Conservation (phyloP, 2,888 invertebrate species). For the Eupithecia abbreviata region DNA sequence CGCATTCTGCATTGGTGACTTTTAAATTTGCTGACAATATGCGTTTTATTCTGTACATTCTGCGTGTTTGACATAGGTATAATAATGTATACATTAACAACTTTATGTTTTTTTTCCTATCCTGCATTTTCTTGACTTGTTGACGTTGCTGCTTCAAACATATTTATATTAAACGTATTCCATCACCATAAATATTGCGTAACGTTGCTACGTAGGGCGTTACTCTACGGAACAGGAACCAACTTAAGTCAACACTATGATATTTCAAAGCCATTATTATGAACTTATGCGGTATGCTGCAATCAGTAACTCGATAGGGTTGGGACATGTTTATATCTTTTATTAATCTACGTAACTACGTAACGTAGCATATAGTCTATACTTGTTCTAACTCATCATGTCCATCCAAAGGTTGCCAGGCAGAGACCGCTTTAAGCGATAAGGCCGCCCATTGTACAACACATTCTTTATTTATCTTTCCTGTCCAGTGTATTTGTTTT, state of each 20-base stretch:
- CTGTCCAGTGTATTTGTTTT: no score
- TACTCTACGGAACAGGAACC: not conserved
- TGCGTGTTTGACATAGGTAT: not conserved
- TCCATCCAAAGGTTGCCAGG: no score
- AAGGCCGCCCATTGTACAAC: no score
- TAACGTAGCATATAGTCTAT: not conserved
- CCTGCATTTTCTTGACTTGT: not conserved
- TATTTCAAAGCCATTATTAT: not conserved
- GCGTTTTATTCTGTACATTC: not conserved
- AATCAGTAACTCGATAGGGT: not conserved
- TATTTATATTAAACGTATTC: not conserved
- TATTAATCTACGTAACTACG: slow-evolving; percentile 1
- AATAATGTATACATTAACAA: not conserved
- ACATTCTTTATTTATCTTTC: no score
- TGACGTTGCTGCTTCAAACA: not conserved
- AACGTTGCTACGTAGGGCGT: not conserved
- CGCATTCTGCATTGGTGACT: not conserved
- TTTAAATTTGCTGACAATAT: not conserved
- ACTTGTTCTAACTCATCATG: no score
- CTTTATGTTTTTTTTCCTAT: not conserved
- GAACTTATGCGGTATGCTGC: not conserved
- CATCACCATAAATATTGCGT: not conserved
- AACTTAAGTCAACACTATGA: not conserved
- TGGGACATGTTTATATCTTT: not conserved
- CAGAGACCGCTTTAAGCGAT: no score